phyloP scores from a whole-genome alignment of 2,113 vertebrate species.

The Sciurus niger region DNA sequence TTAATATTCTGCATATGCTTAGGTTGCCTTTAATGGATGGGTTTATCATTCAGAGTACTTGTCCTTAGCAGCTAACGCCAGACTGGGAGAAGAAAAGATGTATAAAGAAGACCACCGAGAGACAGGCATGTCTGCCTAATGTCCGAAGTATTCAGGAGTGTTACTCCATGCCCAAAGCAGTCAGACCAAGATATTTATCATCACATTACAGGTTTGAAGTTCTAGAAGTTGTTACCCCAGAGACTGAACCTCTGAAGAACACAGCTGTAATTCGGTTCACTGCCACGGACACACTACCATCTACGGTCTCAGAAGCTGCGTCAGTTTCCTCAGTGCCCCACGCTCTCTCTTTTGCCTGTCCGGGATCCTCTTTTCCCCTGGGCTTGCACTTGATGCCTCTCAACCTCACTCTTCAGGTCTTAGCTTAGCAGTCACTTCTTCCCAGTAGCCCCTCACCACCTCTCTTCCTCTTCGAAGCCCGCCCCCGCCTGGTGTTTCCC shows the following conservation, averaged over 20 bases:
- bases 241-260: neutral
- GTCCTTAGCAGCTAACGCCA: neutral
- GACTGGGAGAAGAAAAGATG: neutral
- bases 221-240: neutral
- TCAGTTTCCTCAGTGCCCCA: rapidly evolving
- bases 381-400: neutral
- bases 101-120: neutral
- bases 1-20: neutral
- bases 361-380: neutral
- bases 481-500: rapidly evolving
- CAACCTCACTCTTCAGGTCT: neutral
- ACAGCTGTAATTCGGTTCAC: neutral
- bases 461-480: neutral
- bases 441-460: neutral
- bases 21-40: neutral
- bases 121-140: neutral
- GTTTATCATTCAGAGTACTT: neutral
- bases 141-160: rapidly evolving
- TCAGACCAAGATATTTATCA: neutral
- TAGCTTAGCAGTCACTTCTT: neutral
- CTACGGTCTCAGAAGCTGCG: neutral
- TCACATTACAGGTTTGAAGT: neutral
- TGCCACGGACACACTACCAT: no score
- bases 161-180: neutral
- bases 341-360: neutral